Conservation (phyloP, 2,888 invertebrate genomes). For the Luperina testacea region DNA sequence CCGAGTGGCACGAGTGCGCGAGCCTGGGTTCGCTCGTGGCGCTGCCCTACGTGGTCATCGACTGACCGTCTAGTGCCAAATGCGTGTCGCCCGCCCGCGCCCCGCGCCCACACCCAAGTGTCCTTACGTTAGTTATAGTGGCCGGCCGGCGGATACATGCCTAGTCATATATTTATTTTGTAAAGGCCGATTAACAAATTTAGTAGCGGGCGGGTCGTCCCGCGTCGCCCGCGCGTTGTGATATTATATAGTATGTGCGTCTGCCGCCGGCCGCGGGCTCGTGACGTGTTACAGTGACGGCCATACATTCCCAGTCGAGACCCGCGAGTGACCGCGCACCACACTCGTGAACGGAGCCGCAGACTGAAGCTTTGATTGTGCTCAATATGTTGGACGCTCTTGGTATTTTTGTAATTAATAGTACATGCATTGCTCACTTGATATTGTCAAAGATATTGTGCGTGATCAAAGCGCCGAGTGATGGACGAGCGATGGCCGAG, state of each 20-base stretch:
- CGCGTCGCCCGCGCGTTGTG: conserved; percentile 58
- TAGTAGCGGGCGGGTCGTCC: conserved; percentile 50
- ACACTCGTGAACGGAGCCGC: conserved; percentile 30
- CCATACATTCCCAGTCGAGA: conserved; percentile 59
- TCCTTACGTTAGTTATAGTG: conserved; percentile 85
- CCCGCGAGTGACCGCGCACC: conserved; percentile 21
- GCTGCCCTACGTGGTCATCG: conserved; percentile 99
- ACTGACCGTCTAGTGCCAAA: conserved; percentile 90
- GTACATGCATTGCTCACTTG: conserved; percentile 56
- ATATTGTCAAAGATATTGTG: conserved; percentile 55
- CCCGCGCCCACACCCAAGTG: conserved; percentile 79
- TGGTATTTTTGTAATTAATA: conserved; percentile 55
- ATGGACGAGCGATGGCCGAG: conserved; percentile 47
- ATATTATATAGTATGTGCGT: conserved; percentile 63
- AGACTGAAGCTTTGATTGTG: conserved; percentile 57
- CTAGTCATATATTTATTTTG: conserved; percentile 68
- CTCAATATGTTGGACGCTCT: conserved; percentile 57
- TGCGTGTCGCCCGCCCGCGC: conserved; percentile 45
- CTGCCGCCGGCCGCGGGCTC: conserved; percentile 44
- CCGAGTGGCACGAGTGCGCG: conserved; percentile 97
- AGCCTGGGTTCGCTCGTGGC: conserved; percentile 96
- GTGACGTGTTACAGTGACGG: conserved; percentile 42
- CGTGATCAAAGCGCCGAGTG: conserved; percentile 48
- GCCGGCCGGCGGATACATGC: conserved; percentile 67
- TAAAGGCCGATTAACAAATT: conserved; percentile 59